A percentile compares a stretch with the other conserved stretches of the same genome.
Evolutionary conservation across 2,797 vertebrate genomes (phyloP).

Genomic region (Argentina silus): DNA sequence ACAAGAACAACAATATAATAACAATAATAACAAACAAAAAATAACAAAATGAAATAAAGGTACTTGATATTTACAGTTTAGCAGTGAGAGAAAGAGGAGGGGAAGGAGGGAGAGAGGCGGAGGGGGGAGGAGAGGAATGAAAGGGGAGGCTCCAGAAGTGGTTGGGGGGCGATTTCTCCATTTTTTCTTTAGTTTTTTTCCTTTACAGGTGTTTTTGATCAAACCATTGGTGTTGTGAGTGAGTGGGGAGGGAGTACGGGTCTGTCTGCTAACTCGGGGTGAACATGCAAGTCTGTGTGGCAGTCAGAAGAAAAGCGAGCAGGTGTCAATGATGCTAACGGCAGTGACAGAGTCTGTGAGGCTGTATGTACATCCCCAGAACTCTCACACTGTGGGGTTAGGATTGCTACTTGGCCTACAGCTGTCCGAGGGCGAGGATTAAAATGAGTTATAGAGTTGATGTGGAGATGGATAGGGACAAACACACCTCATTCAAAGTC

Average conservation of each 20-base stretch:
- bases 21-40: slow-evolving; percentile 77
- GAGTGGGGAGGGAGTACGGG: slow-evolving; percentile 22
- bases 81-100: slow-evolving; percentile 66
- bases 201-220: slow-evolving; percentile 50
- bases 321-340: slow-evolving; percentile 5
- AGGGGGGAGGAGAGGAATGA: slow-evolving; percentile 16
- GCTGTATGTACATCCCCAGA: background rate
- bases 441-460: background rate
- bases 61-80: slow-evolving; percentile 87
- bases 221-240: slow-evolving; percentile 53
- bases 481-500: background rate
- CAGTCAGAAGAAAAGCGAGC: background rate
- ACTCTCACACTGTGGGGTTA: slow-evolving; percentile 18
- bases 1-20: slow-evolving; percentile 81
- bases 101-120: slow-evolving; percentile 16
- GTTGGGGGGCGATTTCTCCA: slow-evolving; percentile 35
- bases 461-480: slow-evolving; percentile 13
- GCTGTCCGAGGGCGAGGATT: background rate
- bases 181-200: background rate
- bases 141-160: slow-evolving; percentile 46
- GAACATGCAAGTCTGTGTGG: slow-evolving; percentile 50
- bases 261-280: slow-evolving; percentile 43
- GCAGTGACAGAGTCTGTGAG: background rate
- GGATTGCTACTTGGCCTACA: slow-evolving; percentile 18
- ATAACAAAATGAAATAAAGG: slow-evolving; percentile 79